Evolutionary conservation across 2,113 vertebrate genomes (phyloP).

Genomic region (Etia nguti): DNA sequence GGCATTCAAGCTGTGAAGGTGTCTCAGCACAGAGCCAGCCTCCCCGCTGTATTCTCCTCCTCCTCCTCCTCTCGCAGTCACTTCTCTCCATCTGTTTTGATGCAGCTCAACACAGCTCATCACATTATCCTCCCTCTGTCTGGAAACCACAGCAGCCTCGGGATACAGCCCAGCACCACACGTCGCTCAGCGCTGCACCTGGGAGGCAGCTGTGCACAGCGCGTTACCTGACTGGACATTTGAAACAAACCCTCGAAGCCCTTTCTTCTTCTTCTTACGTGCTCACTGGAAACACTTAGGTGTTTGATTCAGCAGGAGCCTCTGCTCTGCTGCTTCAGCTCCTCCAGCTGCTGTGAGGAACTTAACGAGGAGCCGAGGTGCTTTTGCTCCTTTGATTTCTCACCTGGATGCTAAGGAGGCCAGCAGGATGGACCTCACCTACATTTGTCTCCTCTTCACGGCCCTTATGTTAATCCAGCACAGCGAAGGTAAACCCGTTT

Average conservation of each 20-base stretch:
- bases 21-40: slow-evolving; percentile 2
- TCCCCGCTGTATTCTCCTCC: not conserved
- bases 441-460: slow-evolving; percentile 1
- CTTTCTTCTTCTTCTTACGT: not conserved
- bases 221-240: not conserved
- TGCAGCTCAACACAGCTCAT: not conserved
- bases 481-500: slow-evolving; percentile 18
- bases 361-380: not conserved
- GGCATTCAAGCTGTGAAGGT: slow-evolving; percentile 4
- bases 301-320: not conserved
- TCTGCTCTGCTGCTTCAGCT: not conserved
- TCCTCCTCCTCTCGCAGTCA: not conserved
- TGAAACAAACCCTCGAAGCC: not conserved
- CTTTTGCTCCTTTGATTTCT: not conserved
- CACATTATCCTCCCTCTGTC: not conserved
- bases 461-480: slow-evolving; percentile 34
- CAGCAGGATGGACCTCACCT: slow-evolving; percentile 29
- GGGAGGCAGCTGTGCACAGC: not conserved
- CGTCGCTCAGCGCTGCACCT: not conserved
- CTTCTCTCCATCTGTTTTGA: not conserved
- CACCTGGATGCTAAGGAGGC: not conserved
- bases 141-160: not conserved
- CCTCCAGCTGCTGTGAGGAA: not conserved
- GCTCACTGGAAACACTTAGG: not conserved
- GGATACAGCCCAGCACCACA: not conserved